Percentiles rank a stretch among this genome's conserved stretches.
phyloP scores from a whole-genome alignment of 2,113 vertebrate species.

The Elachura formosa region DNA sequence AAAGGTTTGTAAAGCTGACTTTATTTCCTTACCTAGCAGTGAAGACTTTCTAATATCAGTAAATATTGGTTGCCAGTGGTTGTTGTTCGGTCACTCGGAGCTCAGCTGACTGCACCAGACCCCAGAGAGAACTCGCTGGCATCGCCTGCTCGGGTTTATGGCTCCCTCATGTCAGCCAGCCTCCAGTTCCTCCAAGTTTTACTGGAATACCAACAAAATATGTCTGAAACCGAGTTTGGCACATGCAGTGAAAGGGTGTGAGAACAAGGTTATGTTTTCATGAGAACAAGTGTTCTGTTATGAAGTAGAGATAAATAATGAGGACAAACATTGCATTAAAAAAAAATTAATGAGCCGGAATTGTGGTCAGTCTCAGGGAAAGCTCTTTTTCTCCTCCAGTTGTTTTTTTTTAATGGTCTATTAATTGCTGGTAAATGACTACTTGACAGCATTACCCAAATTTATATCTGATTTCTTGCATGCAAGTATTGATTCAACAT shows the following conservation, averaged over 20 bases:
- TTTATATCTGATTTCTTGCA: not conserved
- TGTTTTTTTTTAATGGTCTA: not conserved
- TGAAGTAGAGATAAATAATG: constrained; percentile 43
- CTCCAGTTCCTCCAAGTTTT: not conserved
- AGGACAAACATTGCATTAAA: constrained; percentile 27
- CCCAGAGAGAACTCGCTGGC: not conserved
- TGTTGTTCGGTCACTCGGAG: not conserved
- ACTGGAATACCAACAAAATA: constrained; percentile 1
- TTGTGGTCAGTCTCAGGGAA: not conserved
- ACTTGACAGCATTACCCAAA: not conserved
- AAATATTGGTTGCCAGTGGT: too few species aligned
- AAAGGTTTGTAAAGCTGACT: not conserved
- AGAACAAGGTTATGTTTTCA: constrained; percentile 37
- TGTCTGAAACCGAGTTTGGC: not conserved
- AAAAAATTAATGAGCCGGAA: constrained; percentile 13
- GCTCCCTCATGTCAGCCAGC: not conserved
- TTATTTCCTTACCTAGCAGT: not conserved
- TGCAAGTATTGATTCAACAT: not conserved
- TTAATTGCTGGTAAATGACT: not conserved
- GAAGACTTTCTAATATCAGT: not conserved
- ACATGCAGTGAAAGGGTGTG: not conserved
- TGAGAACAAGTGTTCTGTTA: constrained; percentile 52
- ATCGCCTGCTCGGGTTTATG: not conserved
- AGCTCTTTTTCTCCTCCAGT: not conserved
- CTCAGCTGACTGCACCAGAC: not conserved